phyloP scores from a whole-genome alignment of 2,797 vertebrate species.

The Merluccius polli region DNA sequence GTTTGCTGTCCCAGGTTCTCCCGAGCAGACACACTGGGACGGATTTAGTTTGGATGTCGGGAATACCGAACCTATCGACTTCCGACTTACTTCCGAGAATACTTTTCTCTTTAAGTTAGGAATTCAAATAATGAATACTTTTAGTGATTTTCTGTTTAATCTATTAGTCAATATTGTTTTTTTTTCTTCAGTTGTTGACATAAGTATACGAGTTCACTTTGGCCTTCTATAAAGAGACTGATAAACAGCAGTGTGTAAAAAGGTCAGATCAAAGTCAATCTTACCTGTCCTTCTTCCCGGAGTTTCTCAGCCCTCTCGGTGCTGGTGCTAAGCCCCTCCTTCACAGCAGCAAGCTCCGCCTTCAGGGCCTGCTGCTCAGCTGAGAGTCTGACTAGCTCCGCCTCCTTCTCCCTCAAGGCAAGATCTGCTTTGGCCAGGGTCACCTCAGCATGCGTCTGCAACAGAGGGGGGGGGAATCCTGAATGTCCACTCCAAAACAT shows the following conservation, averaged over 20 bases:
- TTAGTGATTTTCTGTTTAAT: too few species aligned
- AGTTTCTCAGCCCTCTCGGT: conserved; percentile 69
- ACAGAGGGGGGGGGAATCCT: background rate
- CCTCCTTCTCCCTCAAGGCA: conserved; percentile 67
- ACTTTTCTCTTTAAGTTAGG: too few species aligned
- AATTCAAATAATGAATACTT: too few species aligned
- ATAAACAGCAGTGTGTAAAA: background rate
- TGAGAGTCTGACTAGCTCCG: conserved; percentile 57
- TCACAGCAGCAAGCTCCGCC: conserved; percentile 67
- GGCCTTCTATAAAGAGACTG: background rate
- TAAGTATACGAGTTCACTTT: background rate
- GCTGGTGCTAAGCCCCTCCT: conserved; percentile 63
- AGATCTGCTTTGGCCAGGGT: conserved; percentile 73
- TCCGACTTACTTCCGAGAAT: too few species aligned
- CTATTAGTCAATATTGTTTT: background rate
- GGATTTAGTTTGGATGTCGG: too few species aligned
- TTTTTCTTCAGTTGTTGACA: background rate
- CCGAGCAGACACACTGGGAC: too few species aligned
- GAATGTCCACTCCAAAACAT: background rate
- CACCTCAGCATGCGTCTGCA: conserved; percentile 71
- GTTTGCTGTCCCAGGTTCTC: too few species aligned
- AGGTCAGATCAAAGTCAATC: background rate
- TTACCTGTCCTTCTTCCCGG: conserved; percentile 70
- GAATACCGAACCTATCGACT: too few species aligned
- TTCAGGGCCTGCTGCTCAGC: conserved; percentile 60